Evolutionary conservation across 2,888 invertebrate species (phyloP).

Genomic region (Macrosiphum euphorbiae): DNA sequence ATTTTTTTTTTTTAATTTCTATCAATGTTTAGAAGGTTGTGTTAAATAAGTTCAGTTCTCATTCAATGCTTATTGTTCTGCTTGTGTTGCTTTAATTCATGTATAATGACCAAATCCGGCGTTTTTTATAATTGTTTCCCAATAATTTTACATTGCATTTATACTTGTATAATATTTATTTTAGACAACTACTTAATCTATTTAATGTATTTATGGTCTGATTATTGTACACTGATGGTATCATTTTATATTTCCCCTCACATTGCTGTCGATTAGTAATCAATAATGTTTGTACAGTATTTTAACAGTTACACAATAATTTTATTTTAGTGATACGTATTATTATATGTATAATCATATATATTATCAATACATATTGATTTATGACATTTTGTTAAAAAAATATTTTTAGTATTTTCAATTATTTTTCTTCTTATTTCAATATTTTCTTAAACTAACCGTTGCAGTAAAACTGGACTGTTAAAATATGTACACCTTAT

Average conservation of each 20-base stretch:
- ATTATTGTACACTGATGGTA: slow-evolving; percentile 35
- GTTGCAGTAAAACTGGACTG: background rate
- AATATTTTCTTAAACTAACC: background rate
- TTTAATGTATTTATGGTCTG: slow-evolving; percentile 24
- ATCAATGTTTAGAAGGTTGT: background rate
- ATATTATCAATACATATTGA: no score
- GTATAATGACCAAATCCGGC: background rate
- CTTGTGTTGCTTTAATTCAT: background rate
- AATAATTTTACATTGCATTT: slow-evolving; percentile 31
- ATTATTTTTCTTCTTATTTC: background rate
- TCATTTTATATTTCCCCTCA: background rate
- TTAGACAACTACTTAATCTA: slow-evolving; percentile 29
- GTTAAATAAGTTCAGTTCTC: background rate
- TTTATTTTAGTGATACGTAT: background rate
- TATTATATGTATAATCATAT: no score
- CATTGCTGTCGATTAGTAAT: slow-evolving; percentile 16
- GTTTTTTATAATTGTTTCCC: slow-evolving; percentile 6
- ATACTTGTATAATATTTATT: slow-evolving; percentile 40
- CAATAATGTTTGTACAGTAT: slow-evolving; percentile 39
- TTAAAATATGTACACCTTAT: slow-evolving; percentile 1
- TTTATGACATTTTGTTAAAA: background rate
- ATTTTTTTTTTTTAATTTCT: slow-evolving; percentile 2
- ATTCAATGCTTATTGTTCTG: background rate
- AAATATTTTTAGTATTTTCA: background rate
- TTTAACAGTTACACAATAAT: slow-evolving; percentile 27